Conservation (phyloP, 2,113 vertebrate species). For the Pedetes capensis region DNA sequence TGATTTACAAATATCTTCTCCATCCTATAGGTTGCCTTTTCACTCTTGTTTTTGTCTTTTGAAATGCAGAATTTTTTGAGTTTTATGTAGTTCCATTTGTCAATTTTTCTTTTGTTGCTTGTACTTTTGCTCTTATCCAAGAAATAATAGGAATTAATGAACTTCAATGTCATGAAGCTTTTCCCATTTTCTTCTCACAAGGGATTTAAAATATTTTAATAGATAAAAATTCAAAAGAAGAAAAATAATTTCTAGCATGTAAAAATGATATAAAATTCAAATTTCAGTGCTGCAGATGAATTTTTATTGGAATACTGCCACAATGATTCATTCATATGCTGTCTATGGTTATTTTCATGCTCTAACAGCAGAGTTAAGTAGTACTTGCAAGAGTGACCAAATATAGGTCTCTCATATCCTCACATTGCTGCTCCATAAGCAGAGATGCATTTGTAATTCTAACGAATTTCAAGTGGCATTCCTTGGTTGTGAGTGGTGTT, state of each 20-base stretch:
- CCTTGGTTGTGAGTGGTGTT: too few relatives aligned
- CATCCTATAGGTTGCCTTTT: background rate
- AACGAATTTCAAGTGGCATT: too few relatives aligned
- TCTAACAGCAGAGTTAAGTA: background rate
- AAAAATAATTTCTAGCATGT: too few relatives aligned
- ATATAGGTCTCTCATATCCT: background rate
- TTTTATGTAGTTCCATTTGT: background rate
- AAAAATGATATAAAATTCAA: too few relatives aligned
- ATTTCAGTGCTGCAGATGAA: background rate
- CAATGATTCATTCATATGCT: background rate
- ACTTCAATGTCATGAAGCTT: background rate
- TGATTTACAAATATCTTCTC: background rate
- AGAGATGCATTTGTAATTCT: background rate
- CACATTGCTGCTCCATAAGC: background rate
- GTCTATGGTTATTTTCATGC: background rate
- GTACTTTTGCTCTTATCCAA: background rate
- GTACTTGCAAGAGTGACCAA: background rate
- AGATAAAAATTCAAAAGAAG: background rate
- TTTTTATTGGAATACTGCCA: background rate
- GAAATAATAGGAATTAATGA: background rate
- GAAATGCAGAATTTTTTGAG: background rate
- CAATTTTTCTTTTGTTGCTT: conserved; percentile 6
- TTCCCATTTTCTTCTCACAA: background rate
- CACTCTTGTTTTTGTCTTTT: background rate
- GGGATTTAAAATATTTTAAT: background rate